Percentiles rank a stretch among this genome's conserved stretches.
These are phyloP conservation scores for Enteromius paludinosus DNA, from an alignment of 2,797 vertebrate species.

Conservation along the genomic window DNA sequence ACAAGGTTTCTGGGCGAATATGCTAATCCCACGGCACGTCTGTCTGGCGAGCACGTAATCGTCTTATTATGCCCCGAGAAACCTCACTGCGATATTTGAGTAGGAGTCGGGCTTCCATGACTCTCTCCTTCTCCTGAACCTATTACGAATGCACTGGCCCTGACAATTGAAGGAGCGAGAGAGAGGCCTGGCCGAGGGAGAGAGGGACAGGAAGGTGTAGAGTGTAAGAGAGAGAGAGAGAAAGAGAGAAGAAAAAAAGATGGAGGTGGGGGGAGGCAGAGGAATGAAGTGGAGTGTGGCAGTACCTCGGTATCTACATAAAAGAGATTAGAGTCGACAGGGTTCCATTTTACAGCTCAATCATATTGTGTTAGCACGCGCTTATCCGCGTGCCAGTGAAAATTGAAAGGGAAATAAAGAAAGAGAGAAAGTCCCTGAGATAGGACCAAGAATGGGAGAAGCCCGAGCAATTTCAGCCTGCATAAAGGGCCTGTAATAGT, in stretches of 20 bases:
- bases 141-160: constrained; percentile 52
- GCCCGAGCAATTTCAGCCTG: constrained; percentile 92
- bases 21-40: constrained; percentile 82
- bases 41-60: constrained; percentile 78
- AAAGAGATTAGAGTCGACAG: constrained; percentile 94
- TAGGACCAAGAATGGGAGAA: constrained; percentile 86
- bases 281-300: constrained; percentile 84
- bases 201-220: constrained; percentile 60
- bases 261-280: constrained; percentile 45
- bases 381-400: constrained; percentile 86
- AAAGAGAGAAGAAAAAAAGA: constrained; percentile 37
- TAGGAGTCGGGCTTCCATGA: constrained; percentile 69
- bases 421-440: constrained; percentile 84
- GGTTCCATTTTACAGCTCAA: constrained; percentile 91
- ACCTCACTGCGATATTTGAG: constrained; percentile 81
- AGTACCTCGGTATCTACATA: constrained; percentile 91
- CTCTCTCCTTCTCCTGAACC: constrained; percentile 50
- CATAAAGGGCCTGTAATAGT: constrained; percentile 93
- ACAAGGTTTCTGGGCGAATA: constrained; percentile 78
- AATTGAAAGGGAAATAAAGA: constrained; percentile 97
- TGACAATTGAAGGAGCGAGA: constrained; percentile 44
- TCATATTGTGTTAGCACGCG: constrained; percentile 90
- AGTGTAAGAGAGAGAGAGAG: constrained; percentile 42
- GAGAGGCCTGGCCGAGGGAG: constrained; percentile 58
- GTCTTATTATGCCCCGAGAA: constrained; percentile 81